A percentile compares a stretch with the other conserved stretches of the same genome.
phyloP scores from a whole-genome alignment of 2,113 vertebrate species.

The Motacilla alba region DNA sequence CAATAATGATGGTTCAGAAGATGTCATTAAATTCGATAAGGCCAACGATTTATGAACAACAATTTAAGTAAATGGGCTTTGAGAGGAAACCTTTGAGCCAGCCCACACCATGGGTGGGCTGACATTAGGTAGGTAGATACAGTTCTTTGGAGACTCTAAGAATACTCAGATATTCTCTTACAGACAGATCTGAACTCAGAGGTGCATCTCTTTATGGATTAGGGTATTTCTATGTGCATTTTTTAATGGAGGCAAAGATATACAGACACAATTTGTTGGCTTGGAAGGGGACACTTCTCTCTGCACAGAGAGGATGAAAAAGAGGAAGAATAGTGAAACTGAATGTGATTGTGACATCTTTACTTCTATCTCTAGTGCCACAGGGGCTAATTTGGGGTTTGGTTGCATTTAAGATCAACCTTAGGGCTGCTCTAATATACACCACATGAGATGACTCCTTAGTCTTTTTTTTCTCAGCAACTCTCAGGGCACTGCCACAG shows the following conservation, averaged over 20 bases:
- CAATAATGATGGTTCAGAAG: slow-evolving; percentile 38
- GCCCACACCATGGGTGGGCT: neutral
- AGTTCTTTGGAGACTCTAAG: neutral
- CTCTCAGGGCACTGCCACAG: neutral
- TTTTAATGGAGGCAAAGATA: neutral
- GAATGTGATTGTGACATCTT: neutral
- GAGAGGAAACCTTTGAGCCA: slow-evolving; percentile 22
- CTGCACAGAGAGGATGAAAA: neutral
- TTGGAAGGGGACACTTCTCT: neutral
- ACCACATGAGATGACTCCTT: neutral
- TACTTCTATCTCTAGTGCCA: neutral
- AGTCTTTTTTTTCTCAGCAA: neutral
- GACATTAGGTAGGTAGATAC: neutral
- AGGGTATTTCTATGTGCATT: neutral
- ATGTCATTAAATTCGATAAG: slow-evolving; percentile 67
- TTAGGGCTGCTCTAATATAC: neutral
- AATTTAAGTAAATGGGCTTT: slow-evolving; percentile 64
- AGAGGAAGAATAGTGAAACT: neutral
- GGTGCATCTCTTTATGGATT: neutral
- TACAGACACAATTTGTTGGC: neutral
- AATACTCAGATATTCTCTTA: neutral
- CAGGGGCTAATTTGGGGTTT: neutral
- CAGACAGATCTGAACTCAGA: neutral
- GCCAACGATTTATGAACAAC: slow-evolving; percentile 49
- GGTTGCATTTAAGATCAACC: neutral